A percentile compares a stretch with the other conserved stretches of the same genome.
Conservation (phyloP, 2,113 vertebrate species). For the Archocentrus centrarchus region DNA sequence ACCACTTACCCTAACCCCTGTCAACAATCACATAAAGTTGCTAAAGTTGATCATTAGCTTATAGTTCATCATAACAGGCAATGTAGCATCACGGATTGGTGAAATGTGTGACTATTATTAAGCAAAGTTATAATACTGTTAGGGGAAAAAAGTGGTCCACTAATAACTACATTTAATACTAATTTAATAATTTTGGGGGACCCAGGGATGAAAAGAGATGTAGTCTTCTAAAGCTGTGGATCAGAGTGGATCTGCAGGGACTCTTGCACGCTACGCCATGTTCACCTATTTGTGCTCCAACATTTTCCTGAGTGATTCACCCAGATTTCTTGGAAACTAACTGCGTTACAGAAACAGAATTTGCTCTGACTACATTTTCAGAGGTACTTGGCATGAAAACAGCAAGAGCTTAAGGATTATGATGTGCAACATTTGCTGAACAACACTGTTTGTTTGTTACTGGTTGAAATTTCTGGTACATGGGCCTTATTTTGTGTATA, state of each 20-base stretch:
- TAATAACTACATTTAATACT: background rate
- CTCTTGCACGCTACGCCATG: background rate
- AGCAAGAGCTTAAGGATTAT: constrained; percentile 5
- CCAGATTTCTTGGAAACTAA: background rate
- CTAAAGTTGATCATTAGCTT: background rate
- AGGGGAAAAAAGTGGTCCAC: no score
- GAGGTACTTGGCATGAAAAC: background rate
- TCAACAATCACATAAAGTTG: background rate
- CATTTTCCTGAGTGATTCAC: background rate
- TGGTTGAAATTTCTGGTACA: background rate
- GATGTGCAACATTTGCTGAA: background rate
- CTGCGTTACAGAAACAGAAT: background rate
- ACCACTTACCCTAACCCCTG: no score
- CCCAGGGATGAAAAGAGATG: background rate
- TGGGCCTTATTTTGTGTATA: background rate
- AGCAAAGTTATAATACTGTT: background rate
- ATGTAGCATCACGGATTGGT: background rate
- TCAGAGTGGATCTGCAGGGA: background rate
- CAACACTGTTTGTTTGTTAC: background rate
- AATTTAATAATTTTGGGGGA: background rate
- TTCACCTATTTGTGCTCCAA: background rate
- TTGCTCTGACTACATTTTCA: background rate
- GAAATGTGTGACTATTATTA: background rate
- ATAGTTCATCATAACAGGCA: background rate
- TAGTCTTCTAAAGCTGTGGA: rapidly evolving